Base-by-base conservation (phyloP, 92 coral and sea anemone species). In the Porites lobata region DNA sequence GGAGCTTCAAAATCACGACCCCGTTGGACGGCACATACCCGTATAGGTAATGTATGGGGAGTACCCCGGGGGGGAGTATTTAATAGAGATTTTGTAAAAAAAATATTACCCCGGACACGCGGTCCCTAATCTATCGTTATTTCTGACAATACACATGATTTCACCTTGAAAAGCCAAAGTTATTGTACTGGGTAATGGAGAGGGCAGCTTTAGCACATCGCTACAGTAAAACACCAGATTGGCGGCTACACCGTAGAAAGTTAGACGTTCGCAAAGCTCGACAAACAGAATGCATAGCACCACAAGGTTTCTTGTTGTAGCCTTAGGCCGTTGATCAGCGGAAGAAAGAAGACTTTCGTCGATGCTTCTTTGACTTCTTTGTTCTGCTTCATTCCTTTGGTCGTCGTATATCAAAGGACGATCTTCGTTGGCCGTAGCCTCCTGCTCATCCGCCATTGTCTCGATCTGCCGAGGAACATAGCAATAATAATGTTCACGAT, bases 171-270 rank as follows among this genome's bases (percentile, higher is more conserved):
- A 92, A 21, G 93, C 85, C 79, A 92, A 69, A 4, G 93, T 56
- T 22, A 94, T 86, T 14, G 91, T 92, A 17, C 93, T 94, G 19
- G 98, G 96, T 24, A 86, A 18, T 0, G 93, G 90, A 1, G 96
- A 76, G 3, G 70, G 38, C 17, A 94, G 83, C 7, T 84, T 68
- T 17, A 89, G 87, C 22, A 75, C 82, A 52, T 90, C 88, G 64
- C 76, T 69, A 9, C 91, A 88, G 59, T 85, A 96, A 47, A 96
- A 65, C 20, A 94, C 91, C 62, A 96, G 86, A 77, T 94, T 96
- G 15, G 93, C 94, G 12, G 85, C 59, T 24, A 96, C 93, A 5
- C 97, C 98, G 78, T 91, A 95, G 77, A 91, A 92, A 4, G 98
- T 80, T 76, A 96, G 87, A 15, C 94, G 87, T 72, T 96, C 94